Evolutionary conservation across 2,113 vertebrate species (phyloP), one percentile per base, ranked within the genome.

Genomic region (Desmodus rotundus): DNA sequence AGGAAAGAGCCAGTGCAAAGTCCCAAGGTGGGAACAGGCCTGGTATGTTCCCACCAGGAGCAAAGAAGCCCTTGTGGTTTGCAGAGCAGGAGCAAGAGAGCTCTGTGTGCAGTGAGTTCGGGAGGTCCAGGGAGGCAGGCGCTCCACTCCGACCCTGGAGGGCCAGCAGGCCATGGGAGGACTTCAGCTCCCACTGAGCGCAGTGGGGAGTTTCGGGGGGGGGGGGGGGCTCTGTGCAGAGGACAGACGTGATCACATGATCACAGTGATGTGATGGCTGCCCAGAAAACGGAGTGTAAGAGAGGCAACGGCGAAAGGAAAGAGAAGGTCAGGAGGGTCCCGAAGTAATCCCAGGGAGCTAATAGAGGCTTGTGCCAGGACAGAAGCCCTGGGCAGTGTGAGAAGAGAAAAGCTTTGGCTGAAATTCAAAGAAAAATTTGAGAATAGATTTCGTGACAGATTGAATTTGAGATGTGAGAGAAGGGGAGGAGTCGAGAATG

Each of bases 81-180:
- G 38, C 63, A 41, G 19, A 38, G 26, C 0, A 33, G 70, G 28
- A 78, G 16, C 3, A 22, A 58, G 24, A 28, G 47, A 45, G 89
- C 10, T 36, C 26, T 0, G 4, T 28, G 63, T 10, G 22, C 26
- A 10, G 20, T 10, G 1, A 33, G 2, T 4, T 26, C 2, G 1
- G 50, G 52, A 41, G 41, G 38, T 6, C 10, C 7, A 50, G 20
- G 10, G 14, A 72, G 36, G 20, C 43, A 52, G 17, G 9, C 2
- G 17, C 33, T 38, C 38, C 22, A 0, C 12, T 33, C 2, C 1
- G 4, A 28, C 19, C 19, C 0, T 0, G 54, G 73, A 26, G 47
- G 17, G 2, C 5, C 3, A 14, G 11, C 22, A 9, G 20, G 20
- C 28, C 20, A 0, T 8, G 31, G 11, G 24, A 50, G 45, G 20